Evolutionary conservation across 2,113 vertebrate genomes (phyloP).

Genomic region (Lagopus muta): DNA sequence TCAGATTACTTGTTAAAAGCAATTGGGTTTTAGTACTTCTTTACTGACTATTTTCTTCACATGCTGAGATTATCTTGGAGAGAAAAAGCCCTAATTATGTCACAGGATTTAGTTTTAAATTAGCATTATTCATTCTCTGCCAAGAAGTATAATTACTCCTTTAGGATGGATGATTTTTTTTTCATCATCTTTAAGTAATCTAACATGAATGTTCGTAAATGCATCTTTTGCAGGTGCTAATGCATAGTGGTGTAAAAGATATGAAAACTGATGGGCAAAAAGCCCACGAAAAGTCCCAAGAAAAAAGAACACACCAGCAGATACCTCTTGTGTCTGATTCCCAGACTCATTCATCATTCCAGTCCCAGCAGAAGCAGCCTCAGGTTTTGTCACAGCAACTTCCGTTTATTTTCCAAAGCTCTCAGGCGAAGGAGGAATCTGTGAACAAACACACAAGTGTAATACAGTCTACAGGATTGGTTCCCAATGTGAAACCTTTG

Average conservation of each 20-base stretch:
- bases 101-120: not conserved
- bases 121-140: not conserved
- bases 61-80: not conserved
- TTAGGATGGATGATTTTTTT: not conserved
- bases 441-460: slow-evolving; percentile 93
- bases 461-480: slow-evolving; percentile 90
- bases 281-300: slow-evolving; percentile 78
- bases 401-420: slow-evolving; percentile 86
- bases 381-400: slow-evolving; percentile 86
- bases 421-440: slow-evolving; percentile 86
- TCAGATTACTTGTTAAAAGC: not conserved
- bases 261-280: slow-evolving; percentile 81
- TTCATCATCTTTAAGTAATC: not conserved
- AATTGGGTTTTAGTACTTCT: not conserved
- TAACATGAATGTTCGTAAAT: not conserved
- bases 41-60: not conserved
- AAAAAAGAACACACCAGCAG: slow-evolving; percentile 84
- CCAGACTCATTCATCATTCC: slow-evolving; percentile 83
- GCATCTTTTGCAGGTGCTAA: slow-evolving; percentile 82
- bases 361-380: slow-evolving; percentile 84
- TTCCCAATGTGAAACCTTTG: slow-evolving; percentile 83
- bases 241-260: slow-evolving; percentile 81
- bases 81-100: not conserved
- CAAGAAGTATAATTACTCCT: not conserved
- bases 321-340: slow-evolving; percentile 83